A percentile compares a stretch with the other conserved stretches of the same genome.
Conservation (phyloP, 2,888 invertebrate species). For the Apamea epomidion region DNA sequence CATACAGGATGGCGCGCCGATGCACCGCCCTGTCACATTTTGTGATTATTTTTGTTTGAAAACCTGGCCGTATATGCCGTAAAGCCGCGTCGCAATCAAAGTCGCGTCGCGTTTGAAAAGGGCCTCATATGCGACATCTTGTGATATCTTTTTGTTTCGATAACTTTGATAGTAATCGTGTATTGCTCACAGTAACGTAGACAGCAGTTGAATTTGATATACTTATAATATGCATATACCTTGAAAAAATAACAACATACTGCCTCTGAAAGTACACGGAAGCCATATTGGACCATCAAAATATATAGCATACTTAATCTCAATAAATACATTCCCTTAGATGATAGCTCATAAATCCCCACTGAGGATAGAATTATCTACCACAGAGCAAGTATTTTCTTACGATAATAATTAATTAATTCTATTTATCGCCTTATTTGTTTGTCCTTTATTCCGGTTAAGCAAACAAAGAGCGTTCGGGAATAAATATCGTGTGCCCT, state of each 20-base stretch:
- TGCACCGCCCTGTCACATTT: not conserved
- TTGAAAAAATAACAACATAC: not conserved
- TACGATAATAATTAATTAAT: slow-evolving; percentile 55
- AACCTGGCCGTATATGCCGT: not conserved
- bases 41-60: not conserved
- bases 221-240: too few relatives aligned
- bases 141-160: not conserved
- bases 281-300: slow-evolving; percentile 39
- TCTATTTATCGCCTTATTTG: slow-evolving; percentile 53
- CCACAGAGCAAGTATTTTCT: slow-evolving; percentile 47
- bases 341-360: slow-evolving; percentile 48
- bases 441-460: slow-evolving; percentile 39
- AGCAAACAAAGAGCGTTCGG: slow-evolving; percentile 48
- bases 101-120: not conserved
- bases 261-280: not conserved
- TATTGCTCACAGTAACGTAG: not conserved
- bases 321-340: slow-evolving; percentile 49
- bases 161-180: not conserved
- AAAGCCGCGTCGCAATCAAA: not conserved
- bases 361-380: slow-evolving; percentile 36
- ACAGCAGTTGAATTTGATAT: not conserved
- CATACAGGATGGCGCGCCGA: not conserved
- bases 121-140: not conserved
- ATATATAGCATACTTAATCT: slow-evolving; percentile 49
- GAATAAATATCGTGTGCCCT: slow-evolving; percentile 47